Base-by-base conservation (phyloP, 1,140 invertebrate genomes). In the Tenebrio molitor region DNA sequence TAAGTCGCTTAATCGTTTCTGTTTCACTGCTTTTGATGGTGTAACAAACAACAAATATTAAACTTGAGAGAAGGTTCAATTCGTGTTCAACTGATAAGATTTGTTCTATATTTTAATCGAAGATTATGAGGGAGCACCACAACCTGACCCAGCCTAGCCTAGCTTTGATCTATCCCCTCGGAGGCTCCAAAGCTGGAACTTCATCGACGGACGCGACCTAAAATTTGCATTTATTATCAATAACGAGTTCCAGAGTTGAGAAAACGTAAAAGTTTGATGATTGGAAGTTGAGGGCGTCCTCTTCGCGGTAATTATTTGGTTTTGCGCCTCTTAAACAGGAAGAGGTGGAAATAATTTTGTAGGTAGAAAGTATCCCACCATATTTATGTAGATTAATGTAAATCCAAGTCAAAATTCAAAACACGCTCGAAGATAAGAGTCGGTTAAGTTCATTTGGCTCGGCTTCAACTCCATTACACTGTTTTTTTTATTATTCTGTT, bases 301-400 rank as follows among this genome's bases (percentile, higher is more conserved):
- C 10, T 58, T 15, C 23, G n/a, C 2, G 50, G 50, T 58, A 29
- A 58, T 58, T 58, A 58, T 58, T 58, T 58, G 29, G 50, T 58
- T 58, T 58, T 15, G 50, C 50, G 50, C 50, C 50, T 58, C 42
- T 21, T 3, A 8, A 29, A 6, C 50, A 58, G 50, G 50, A 53
- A 23, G 21, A 53, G 46, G 17, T 53, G 46, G 46, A 58, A 58
- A 58, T 58, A 58, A 58, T 29, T 58, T 58, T 15, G 50, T 58
- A 58, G 50, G 50, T 58, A 58, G 23, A 58, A 58, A 58, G 23
- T 58, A 58, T 58, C 50, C 50, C 50, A 29, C 50, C 50, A 66
- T 66, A 66, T 66, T 66, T 66, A 66, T 66, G 64, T 42, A 66
- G 42, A 66, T 66, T 41, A 66, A 66, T 66, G 64, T 66, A 66